Percentiles rank a stretch among this genome's conserved stretches.
Evolutionary conservation across 2,113 vertebrate species (phyloP).

Genomic region (Bombycilla garrulus): DNA sequence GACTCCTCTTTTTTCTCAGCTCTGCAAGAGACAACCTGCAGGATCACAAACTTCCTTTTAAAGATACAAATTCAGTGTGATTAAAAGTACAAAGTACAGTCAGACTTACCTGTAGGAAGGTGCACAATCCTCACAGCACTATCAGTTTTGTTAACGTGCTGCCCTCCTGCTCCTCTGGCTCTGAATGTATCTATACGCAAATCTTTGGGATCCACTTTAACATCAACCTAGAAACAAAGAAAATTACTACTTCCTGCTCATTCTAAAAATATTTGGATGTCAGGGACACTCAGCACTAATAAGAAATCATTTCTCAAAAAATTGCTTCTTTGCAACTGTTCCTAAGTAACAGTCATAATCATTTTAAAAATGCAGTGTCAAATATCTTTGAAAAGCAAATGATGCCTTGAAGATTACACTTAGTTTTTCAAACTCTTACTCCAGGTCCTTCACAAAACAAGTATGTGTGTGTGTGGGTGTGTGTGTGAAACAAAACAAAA

Average conservation of each 20-base stretch:
- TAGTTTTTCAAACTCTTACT: background rate
- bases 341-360: background rate
- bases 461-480: no score
- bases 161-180: conserved; percentile 89
- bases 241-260: background rate
- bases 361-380: background rate
- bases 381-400: background rate
- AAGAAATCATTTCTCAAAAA: background rate
- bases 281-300: background rate
- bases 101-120: conserved; percentile 85
- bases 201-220: conserved; percentile 86
- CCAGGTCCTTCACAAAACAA: background rate
- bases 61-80: background rate
- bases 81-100: background rate
- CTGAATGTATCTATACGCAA: conserved; percentile 90
- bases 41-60: background rate
- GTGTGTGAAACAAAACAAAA: background rate
- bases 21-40: background rate
- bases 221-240: conserved; percentile 76
- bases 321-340: background rate
- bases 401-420: background rate
- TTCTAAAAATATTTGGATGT: background rate
- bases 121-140: conserved; percentile 92
- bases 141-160: conserved; percentile 93
- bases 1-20: background rate